Base-by-base conservation (phyloP, 2,797 vertebrate genomes). In the Lithobates pipiens region DNA sequence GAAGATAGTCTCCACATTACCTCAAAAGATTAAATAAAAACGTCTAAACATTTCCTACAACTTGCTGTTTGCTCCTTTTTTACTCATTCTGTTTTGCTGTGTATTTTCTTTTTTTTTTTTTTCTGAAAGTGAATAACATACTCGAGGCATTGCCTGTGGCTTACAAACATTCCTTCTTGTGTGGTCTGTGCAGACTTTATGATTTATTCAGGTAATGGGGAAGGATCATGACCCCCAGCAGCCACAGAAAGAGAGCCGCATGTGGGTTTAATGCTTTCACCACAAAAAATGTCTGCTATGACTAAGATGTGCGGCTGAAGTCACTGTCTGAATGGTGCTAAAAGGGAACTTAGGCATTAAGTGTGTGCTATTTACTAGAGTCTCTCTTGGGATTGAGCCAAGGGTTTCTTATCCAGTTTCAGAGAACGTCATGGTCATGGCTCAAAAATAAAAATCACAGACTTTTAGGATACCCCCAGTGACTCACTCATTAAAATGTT, bases 131-230 rank as follows among this genome's bases (percentile, higher is more conserved):
- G 96, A 97, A 96, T 96, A 96, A 95, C 95, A 93, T 94, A 94
- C 95, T 96, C 93, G 93, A 96, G 95, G 94, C 94, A 94, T 92
- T 91, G 94, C 94, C 92, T 95, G 94, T 92, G 94, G 95, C 94
- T 95, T 94, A 94, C 94, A 94, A 93, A 94, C 93, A 89, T 89
- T 89, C 90, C 97, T 98, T 96, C 97, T 97, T 99, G 98, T 99
- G 98, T 99, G 98, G 98, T 99, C 98, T 93, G 92, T 89, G 96
- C 96, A 96, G 97, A 98, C 97, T 97, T 98, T 98, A 97, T 99
- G 98, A 99, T 99, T 99, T 99, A 99, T 99, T 99, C 98, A 98
- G 97, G 97, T 97, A 98, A 97, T 99, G 97, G 97, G 97, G 97
- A 97, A 96, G 97, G 98, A 99, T 97, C 97, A 96, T 97, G 97